These are phyloP conservation scores for Magallana gigas DNA, from an alignment of 1,140 invertebrate genomes.

Conservation along the genomic window DNA sequence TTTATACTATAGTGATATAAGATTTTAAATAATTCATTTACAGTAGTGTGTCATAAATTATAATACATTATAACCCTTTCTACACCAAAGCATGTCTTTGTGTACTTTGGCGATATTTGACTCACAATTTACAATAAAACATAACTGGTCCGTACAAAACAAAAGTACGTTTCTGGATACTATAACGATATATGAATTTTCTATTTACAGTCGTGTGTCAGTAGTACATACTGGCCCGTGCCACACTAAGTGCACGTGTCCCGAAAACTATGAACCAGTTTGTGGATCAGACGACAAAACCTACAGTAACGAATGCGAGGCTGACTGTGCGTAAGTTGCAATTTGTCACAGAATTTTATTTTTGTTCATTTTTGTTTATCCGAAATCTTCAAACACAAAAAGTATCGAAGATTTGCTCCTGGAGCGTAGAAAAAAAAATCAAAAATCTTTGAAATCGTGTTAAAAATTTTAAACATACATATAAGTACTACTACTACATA, in stretches of 20 bases:
- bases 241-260: slow-evolving; percentile 19
- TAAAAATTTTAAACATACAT: too few relatives aligned
- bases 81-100: neutral
- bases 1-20: neutral
- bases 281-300: slow-evolving; percentile 47
- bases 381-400: too few relatives aligned
- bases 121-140: too few relatives aligned
- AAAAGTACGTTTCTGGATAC: neutral
- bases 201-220: neutral
- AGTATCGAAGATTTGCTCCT: too few relatives aligned
- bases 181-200: neutral
- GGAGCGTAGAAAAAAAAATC: too few relatives aligned
- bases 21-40: neutral
- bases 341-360: too few relatives aligned
- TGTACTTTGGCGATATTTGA: neutral
- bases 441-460: too few relatives aligned
- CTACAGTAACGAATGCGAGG: slow-evolving; percentile 46
- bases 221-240: neutral
- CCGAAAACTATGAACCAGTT: slow-evolving; percentile 31
- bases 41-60: neutral
- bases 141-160: too few relatives aligned
- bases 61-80: neutral
- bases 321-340: slow-evolving; percentile 45
- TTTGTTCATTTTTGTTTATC: too few relatives aligned
- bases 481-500: too few relatives aligned